Conservation (phyloP, 2,888 invertebrate species). For the Drosophila engyochracea region DNA sequence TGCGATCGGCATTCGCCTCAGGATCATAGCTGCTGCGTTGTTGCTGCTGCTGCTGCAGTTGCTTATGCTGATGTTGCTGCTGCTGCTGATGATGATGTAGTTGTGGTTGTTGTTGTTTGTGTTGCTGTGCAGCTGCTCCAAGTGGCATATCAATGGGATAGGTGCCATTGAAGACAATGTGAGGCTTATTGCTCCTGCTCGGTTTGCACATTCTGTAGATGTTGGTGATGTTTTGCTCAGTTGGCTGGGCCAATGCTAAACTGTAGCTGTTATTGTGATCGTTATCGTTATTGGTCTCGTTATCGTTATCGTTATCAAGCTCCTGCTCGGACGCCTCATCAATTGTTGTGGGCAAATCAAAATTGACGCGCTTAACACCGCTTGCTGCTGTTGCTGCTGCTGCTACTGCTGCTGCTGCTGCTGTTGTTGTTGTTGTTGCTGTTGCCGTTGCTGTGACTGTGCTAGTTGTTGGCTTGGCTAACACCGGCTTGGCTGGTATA, state of each 20-base stretch:
- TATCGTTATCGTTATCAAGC: constrained; percentile 30
- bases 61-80: constrained; percentile 51
- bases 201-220: constrained; percentile 50
- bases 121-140: constrained; percentile 29
- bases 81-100: constrained; percentile 42
- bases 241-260: constrained; percentile 38
- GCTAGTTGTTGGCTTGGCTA: constrained; percentile 51
- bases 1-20: constrained; percentile 77
- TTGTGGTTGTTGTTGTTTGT: constrained; percentile 19
- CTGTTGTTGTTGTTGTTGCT: constrained; percentile 11
- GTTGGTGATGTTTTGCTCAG: constrained; percentile 26
- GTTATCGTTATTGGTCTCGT: constrained; percentile 35
- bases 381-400: constrained; percentile 36
- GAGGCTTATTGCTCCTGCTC: constrained; percentile 32
- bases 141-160: constrained; percentile 93
- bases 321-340: constrained; percentile 56
- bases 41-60: constrained; percentile 36
- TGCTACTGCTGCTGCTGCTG: constrained; percentile 5
- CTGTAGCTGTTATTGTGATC: constrained; percentile 23
- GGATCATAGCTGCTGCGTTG: constrained; percentile 73
- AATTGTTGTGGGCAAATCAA: constrained; percentile 71
- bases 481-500: constrained; percentile 66
- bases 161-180: constrained; percentile 92
- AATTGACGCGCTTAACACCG: constrained; percentile 74
- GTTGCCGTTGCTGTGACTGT: constrained; percentile 28